These are phyloP conservation scores for Scleropages formosus DNA, from an alignment of 2,797 vertebrate genomes.

Conservation along the genomic window DNA sequence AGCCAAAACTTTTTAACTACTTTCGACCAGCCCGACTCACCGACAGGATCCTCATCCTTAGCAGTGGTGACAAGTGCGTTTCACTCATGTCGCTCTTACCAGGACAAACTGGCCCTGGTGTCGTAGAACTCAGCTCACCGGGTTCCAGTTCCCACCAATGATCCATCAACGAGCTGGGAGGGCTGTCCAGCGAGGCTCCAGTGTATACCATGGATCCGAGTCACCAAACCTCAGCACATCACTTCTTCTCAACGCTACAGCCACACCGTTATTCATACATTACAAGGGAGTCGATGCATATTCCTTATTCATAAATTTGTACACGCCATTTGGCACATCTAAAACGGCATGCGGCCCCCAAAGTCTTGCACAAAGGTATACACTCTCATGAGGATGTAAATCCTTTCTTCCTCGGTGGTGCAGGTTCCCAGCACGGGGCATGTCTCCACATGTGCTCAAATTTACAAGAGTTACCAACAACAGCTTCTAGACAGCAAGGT, in stretches of 20 bases:
- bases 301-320: slow-evolving; percentile 10
- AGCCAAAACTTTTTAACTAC: slow-evolving; percentile 18
- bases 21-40: slow-evolving; percentile 3
- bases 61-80: neutral
- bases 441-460: slow-evolving; percentile 37
- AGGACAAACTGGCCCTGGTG: neutral
- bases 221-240: neutral
- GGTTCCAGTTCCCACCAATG: neutral
- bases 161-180: neutral
- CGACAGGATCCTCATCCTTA: neutral
- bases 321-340: slow-evolving; percentile 56
- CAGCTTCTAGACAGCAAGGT: slow-evolving; percentile 19
- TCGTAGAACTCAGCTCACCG: too few species aligned
- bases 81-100: neutral
- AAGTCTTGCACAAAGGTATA: slow-evolving; percentile 39
- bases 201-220: neutral
- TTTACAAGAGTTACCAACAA: slow-evolving; percentile 22
- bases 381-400: slow-evolving; percentile 1
- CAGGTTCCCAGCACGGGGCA: slow-evolving; percentile 37
- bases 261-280: neutral
- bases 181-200: neutral
- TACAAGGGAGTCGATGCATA: neutral
- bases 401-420: slow-evolving; percentile 30
- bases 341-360: slow-evolving; percentile 38
- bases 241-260: slow-evolving; percentile 1